Percentiles rank a stretch among this genome's conserved stretches.
Evolutionary conservation across 2,888 invertebrate species (phyloP).

Genomic region (Tethea ocularis): DNA sequence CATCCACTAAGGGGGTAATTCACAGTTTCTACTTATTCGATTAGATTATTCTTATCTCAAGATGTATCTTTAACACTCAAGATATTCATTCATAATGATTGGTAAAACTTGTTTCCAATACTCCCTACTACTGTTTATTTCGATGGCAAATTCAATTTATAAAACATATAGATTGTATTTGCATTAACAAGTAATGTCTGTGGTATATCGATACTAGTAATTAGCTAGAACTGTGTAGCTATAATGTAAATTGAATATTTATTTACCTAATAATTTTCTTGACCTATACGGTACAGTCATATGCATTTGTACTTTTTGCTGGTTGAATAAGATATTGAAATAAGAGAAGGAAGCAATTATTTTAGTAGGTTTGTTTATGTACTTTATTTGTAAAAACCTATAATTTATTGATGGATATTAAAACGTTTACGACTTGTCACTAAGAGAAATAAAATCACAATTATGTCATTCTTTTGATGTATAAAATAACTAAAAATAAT

Average conservation of each 20-base stretch:
- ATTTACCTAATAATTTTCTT: neutral
- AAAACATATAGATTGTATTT: neutral
- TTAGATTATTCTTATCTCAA: neutral
- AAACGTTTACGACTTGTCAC: neutral
- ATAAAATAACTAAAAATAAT: neutral
- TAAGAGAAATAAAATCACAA: neutral
- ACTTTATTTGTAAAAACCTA: neutral
- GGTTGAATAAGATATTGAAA: too few species aligned
- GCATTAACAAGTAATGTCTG: neutral
- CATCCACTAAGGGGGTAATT: too few species aligned
- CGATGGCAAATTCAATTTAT: neutral
- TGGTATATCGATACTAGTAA: neutral
- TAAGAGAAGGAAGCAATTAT: too few species aligned
- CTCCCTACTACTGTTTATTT: neutral
- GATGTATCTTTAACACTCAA: too few species aligned
- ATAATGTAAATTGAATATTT: constrained; percentile 1
- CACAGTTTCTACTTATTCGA: too few species aligned
- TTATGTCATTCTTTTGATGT: neutral
- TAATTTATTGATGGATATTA: neutral
- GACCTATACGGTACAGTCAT: neutral
- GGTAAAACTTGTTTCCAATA: neutral
- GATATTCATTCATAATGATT: neutral
- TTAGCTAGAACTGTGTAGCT: neutral
- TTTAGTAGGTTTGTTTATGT: too few species aligned
- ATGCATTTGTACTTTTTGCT: too few species aligned